Percentiles rank a stretch among this genome's conserved stretches.
Conservation (phyloP, 2,113 vertebrate species). For the Plotosus lineatus region DNA sequence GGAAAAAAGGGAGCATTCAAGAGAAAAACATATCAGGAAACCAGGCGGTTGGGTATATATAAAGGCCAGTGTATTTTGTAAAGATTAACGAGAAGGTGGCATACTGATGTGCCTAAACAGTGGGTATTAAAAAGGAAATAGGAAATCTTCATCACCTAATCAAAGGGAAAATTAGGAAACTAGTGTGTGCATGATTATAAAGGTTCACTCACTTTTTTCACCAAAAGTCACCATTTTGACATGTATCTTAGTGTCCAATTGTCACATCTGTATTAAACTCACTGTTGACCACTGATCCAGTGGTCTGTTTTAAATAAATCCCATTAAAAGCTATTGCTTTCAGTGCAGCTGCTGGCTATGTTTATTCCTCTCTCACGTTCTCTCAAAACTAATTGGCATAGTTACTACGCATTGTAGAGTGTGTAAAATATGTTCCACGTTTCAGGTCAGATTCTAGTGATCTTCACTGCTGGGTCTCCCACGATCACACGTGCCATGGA, state of each 20-base stretch:
- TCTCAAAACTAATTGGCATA: slow-evolving; percentile 51
- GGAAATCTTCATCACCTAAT: neutral
- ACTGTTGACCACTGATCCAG: slow-evolving; percentile 65
- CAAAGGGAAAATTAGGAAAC: neutral
- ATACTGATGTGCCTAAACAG: neutral
- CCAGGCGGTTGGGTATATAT: neutral
- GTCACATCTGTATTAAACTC: slow-evolving; percentile 63
- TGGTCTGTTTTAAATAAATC: slow-evolving; percentile 68
- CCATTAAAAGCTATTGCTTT: slow-evolving; percentile 58
- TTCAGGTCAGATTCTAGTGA: slow-evolving; percentile 73
- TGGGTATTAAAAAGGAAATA: neutral
- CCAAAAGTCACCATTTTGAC: neutral
- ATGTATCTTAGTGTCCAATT: neutral
- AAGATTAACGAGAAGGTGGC: neutral
- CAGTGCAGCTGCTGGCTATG: slow-evolving; percentile 60
- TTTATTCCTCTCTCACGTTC: slow-evolving; percentile 41
- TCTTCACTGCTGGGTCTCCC: slow-evolving; percentile 71
- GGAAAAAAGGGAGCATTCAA: neutral
- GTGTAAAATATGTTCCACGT: slow-evolving; percentile 37
- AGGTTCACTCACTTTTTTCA: neutral
- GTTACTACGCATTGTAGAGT: slow-evolving; percentile 58
- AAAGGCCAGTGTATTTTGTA: neutral
- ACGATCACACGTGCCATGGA: slow-evolving; percentile 75
- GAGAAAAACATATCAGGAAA: neutral
- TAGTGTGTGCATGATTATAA: neutral